A percentile compares a stretch with the other conserved stretches of the same genome.
Conservation (phyloP, 2,888 invertebrate species). For the Protonemura montana region DNA sequence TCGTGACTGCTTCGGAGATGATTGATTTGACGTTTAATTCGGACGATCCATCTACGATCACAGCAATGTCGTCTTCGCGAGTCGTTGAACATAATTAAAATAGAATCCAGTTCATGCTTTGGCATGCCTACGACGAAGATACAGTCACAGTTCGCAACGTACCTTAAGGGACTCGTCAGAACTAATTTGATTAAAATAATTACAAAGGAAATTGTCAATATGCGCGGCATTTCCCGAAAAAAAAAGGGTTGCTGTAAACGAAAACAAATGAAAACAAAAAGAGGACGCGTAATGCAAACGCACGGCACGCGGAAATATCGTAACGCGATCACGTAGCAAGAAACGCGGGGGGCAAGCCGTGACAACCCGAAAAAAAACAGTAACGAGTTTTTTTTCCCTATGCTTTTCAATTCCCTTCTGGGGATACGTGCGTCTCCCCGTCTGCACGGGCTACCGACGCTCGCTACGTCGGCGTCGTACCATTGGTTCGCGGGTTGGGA, state of each 20-base stretch:
- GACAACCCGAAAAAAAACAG: neutral
- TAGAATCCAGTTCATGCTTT: neutral
- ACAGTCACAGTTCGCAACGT: neutral
- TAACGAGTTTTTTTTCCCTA: constrained; percentile 4
- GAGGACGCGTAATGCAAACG: neutral
- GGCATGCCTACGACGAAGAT: neutral
- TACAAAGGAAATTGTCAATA: neutral
- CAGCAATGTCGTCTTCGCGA: neutral
- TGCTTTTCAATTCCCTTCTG: neutral
- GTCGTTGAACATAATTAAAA: neutral
- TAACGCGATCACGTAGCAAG: neutral
- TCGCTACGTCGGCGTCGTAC: neutral
- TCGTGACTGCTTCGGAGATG: neutral
- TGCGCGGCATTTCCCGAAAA: neutral
- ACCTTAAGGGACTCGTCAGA: neutral
- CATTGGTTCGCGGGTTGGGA: no score
- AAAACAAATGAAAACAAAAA: neutral
- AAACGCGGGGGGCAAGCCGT: neutral
- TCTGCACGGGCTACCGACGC: neutral
- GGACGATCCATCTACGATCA: neutral
- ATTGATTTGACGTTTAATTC: neutral
- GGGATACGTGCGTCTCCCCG: neutral
- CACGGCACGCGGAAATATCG: neutral
- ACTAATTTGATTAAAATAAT: neutral
- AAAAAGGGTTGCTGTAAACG: neutral